These are phyloP conservation scores for Montipora cactus DNA, from an alignment of 64 coral and sea anemone genomes.

Conservation along the genomic window DNA sequence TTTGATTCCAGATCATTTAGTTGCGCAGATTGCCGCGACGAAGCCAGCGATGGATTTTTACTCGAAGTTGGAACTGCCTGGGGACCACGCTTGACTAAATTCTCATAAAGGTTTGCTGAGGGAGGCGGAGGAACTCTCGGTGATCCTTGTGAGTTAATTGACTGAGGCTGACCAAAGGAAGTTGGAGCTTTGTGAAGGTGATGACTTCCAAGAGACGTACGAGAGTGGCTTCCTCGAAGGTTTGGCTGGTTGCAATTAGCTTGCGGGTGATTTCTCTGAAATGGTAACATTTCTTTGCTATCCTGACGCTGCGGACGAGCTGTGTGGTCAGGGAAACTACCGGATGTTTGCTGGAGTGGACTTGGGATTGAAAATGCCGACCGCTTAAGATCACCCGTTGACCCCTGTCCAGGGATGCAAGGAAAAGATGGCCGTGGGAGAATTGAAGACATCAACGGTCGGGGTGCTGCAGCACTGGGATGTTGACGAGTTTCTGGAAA, in stretches of 20 bases:
- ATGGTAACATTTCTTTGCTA: neutral
- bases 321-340: neutral
- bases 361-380: neutral
- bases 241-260: neutral
- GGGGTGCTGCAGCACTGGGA: neutral
- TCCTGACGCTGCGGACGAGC: neutral
- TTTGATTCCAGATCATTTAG: constrained; percentile 54
- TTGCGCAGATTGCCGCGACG: constrained; percentile 13
- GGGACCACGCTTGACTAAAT: constrained; percentile 72
- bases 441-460: neutral
- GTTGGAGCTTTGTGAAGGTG: neutral
- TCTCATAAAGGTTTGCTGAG: constrained; percentile 73
- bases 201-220: neutral
- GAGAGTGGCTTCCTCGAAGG: neutral
- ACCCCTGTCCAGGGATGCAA: neutral
- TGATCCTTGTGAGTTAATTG: neutral
- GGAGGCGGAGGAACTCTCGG: constrained; percentile 79
- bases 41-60: neutral
- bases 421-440: constrained; percentile 5
- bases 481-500: neutral
- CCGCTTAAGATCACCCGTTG: neutral
- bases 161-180: neutral
- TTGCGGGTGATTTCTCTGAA: neutral
- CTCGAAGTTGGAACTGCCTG: constrained; percentile 47
- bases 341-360: neutral